These are phyloP conservation scores for Ciconia maguari DNA, from an alignment of 2,113 vertebrate species.

Conservation along the genomic window DNA sequence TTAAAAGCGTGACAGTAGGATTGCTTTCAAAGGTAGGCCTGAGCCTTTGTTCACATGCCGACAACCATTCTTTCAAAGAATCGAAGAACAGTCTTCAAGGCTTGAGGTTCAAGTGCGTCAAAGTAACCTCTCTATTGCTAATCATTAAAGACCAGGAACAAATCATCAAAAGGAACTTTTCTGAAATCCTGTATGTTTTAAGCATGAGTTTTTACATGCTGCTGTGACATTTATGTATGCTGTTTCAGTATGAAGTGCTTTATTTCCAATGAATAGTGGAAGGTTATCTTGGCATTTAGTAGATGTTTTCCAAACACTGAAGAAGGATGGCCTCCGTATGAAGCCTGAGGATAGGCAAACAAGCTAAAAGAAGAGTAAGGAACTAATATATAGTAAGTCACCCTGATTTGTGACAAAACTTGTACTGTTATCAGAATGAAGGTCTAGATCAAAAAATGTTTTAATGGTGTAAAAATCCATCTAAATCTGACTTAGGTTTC, in stretches of 20 bases:
- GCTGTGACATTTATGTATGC: neutral
- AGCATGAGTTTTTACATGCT: neutral
- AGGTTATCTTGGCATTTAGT: neutral
- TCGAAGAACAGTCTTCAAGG: neutral
- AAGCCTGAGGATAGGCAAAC: neutral
- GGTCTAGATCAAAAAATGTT: neutral
- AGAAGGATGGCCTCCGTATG: neutral
- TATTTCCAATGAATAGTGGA: neutral
- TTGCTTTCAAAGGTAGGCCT: neutral
- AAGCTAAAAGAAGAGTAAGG: neutral
- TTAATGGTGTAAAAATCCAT: neutral
- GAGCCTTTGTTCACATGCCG: neutral
- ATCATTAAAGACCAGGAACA: neutral
- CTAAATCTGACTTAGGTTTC: neutral
- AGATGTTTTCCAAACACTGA: neutral
- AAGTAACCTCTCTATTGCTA: neutral
- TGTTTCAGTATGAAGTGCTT: neutral
- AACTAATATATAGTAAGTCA: neutral
- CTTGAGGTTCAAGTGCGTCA: neutral
- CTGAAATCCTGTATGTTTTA: neutral
- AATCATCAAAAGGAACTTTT: neutral
- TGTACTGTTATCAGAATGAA: neutral
- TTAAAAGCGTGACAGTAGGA: neutral
- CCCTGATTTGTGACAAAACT: neutral
- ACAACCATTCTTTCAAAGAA: neutral